Evolutionary conservation across 2,797 vertebrate species (phyloP).

Genomic region (Thaleichthys pacificus): DNA sequence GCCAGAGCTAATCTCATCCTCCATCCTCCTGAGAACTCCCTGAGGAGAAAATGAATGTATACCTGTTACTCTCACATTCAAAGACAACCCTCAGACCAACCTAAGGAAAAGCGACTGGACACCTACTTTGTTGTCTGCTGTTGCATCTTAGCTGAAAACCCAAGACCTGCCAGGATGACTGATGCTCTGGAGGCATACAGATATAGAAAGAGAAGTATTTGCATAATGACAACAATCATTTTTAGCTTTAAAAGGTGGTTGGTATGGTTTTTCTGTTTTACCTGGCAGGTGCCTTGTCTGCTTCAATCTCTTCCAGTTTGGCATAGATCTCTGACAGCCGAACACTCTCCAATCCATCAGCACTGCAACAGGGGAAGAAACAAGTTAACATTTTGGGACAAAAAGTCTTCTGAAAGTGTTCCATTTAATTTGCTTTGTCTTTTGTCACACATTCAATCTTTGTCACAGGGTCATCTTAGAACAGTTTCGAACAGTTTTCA

Average conservation of each 20-base stretch:
- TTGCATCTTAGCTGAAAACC: conserved; percentile 92
- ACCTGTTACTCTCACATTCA: background rate
- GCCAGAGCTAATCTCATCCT: conserved; percentile 96
- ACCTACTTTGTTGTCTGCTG: conserved; percentile 93
- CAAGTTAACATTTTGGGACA: background rate
- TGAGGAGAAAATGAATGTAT: conserved; percentile 61
- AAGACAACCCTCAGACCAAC: background rate
- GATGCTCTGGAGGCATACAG: conserved; percentile 80
- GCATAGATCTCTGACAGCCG: conserved; percentile 88
- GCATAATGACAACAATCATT: background rate
- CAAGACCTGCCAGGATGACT: conserved; percentile 92
- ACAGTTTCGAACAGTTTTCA: background rate
- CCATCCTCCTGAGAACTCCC: conserved; percentile 98
- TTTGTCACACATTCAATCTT: background rate
- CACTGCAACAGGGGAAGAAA: conserved; percentile 62
- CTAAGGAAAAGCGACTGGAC: no score
- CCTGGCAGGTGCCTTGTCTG: conserved; percentile 96
- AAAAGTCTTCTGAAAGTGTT: background rate
- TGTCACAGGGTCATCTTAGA: background rate
- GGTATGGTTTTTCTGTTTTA: conserved; percentile 48
- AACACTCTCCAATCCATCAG: conserved; percentile 83
- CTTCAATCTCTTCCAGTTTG: conserved; percentile 94
- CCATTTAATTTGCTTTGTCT: background rate
- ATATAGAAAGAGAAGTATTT: background rate
- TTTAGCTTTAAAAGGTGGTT: background rate